Evolutionary conservation across 2,888 invertebrate species (phyloP).

Genomic region (Drosophila nigritarsus): DNA sequence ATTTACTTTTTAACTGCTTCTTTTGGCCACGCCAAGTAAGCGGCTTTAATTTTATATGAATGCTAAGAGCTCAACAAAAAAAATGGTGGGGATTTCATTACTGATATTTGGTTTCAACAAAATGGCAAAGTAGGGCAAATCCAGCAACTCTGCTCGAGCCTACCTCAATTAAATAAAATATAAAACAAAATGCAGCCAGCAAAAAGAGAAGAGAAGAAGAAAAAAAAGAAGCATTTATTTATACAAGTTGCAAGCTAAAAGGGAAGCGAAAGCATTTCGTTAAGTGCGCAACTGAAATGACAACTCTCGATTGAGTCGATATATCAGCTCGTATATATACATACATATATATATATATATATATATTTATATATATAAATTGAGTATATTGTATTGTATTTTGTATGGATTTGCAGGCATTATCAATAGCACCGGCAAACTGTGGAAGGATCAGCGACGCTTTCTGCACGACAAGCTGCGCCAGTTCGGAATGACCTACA

Average conservation of each 20-base stretch:
- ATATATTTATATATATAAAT: neutral
- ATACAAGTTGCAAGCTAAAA: slow-evolving; percentile 1
- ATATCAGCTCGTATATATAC: neutral
- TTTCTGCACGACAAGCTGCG: slow-evolving; percentile 94
- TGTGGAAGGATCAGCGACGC: slow-evolving; percentile 95
- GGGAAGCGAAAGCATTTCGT: slow-evolving; percentile 4
- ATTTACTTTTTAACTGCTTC: neutral
- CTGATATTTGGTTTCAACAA: slow-evolving; percentile 33
- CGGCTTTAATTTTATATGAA: slow-evolving; percentile 18
- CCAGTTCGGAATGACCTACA: slow-evolving; percentile 94
- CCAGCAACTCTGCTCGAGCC: slow-evolving; percentile 52
- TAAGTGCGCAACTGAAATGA: neutral
- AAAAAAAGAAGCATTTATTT: neutral
- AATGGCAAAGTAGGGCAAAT: slow-evolving; percentile 57
- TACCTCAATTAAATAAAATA: slow-evolving; percentile 74
- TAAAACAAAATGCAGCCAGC: slow-evolving; percentile 27
- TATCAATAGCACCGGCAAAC: slow-evolving; percentile 93
- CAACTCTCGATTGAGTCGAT: slow-evolving; percentile 13
- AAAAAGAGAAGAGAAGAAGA: slow-evolving; percentile 11
- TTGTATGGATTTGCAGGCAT: slow-evolving; percentile 88
- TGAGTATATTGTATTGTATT: neutral
- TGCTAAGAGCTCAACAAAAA: slow-evolving; percentile 10
- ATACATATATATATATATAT: neutral
- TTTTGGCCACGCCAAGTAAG: slow-evolving; percentile 15
- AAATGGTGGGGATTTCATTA: slow-evolving; percentile 36